Evolutionary conservation across 2,113 vertebrate genomes (phyloP), one percentile per base, ranked within the genome.

Genomic region (Sebastes schlegelii): DNA sequence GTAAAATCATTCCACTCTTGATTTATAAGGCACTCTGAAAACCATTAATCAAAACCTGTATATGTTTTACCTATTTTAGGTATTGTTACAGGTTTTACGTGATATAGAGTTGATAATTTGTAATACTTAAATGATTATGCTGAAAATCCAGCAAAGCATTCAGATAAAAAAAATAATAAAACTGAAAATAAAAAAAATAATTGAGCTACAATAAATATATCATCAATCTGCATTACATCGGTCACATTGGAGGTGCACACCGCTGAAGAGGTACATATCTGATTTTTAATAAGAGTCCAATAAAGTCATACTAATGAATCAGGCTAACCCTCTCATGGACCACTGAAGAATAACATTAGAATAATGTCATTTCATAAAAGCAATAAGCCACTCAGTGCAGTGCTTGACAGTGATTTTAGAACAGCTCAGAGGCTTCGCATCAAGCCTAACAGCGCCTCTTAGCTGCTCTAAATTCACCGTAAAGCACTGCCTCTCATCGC

Each of bases 401-500:
- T 82, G 83, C 88, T 91, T 83, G 77, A 84, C 79, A 62, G 82
- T 63, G 82, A 89, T 88, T 90, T 85, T 49, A 78, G 74, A 86
- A 61, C 70, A 85, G 88, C 88, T 91, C 60, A 77, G 82, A 86
- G 86, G 89, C 75, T 93, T 84, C 69, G 60, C 91, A 74, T 88
- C 57, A 65, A 54, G 72, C 75, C 80, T 87, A 92, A 90, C 86
- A 82, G 82, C 63, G 46, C 80, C 89, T 91, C 92, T 88, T 23
- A 86, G 79, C 87, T 74, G 83, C 79, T 86, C 74, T 81, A 84
- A 84, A 91, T 82, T 88, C 77, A 64, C 76, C 72, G 79, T 67
- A 88, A 89, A 89, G 84, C 87, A 34, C 70, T 57, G 76, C 85
- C 85, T 91, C 88, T 91, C 84, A 83, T 81, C 63, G 51, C 83